Percentiles rank a stretch among this genome's conserved stretches.
Conservation (phyloP, 2,113 vertebrate species). For the Prunella fulvescens region DNA sequence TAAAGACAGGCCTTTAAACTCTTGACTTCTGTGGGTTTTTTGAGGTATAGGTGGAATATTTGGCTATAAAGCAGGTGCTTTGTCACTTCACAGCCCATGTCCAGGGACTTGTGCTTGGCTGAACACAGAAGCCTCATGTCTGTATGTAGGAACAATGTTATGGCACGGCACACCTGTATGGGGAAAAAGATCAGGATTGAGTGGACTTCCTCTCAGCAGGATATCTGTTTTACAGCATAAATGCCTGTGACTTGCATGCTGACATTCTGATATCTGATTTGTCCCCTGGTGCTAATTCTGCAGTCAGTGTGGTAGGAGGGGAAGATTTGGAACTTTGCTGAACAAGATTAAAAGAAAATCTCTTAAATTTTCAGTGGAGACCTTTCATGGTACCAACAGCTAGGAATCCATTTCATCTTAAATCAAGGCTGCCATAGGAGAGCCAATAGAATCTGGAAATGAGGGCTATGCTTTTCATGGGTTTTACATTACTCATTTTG, state of each 20-base stretch:
- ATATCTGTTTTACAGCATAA: background rate
- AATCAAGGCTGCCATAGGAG: background rate
- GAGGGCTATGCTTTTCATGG: background rate
- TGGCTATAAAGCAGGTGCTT: background rate
- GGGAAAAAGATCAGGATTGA: background rate
- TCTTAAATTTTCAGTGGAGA: background rate
- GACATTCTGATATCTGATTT: background rate
- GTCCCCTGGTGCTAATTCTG: background rate
- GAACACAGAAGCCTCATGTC: background rate
- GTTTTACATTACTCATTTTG: background rate
- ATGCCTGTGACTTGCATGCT: background rate
- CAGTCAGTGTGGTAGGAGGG: background rate
- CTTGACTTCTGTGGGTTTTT: background rate
- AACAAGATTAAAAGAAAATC: background rate
- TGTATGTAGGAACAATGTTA: background rate
- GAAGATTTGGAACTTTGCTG: background rate
- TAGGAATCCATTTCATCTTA: background rate
- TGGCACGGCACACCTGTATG: background rate
- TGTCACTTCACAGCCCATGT: background rate
- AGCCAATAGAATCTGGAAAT: background rate
- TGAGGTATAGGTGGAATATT: background rate
- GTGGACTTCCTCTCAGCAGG: background rate
- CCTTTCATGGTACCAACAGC: background rate
- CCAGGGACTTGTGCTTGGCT: background rate
- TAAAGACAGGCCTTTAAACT: background rate